Base-by-base conservation (phyloP, 2,888 invertebrate genomes). In the Ptychoptera albimana region DNA sequence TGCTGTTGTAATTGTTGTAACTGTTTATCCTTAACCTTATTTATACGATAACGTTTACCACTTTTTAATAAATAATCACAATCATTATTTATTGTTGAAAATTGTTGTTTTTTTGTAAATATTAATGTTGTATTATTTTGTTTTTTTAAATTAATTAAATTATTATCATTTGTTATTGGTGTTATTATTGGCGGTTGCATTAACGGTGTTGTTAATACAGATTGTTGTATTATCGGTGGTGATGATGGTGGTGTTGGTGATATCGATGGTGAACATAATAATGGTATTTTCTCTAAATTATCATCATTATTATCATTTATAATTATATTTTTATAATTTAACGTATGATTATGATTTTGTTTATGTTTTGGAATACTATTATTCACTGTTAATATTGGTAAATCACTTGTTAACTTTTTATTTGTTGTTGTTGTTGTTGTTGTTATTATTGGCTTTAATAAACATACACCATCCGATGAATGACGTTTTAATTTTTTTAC, bases 81-180 rank as follows among this genome's bases (percentile, higher is more conserved):
- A 40, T 23, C 7, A 23, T 23, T 5, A 23, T 23, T 11, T 11
- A 31, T 40, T n/a, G 9, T n/a, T n/a, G 34, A 8, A 6, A n/a
- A n/a, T 40, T 40, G 40, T 32, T 32, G 14, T 31, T 40, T 40
- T 14, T 40, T 40, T 40, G 40, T 32, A 32, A 15, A 31, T 30
- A 40, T 32, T 31, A 31, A 30, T 31, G 31, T 31, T 8, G 30
- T 31, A 40, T 31, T 11, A 11, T 31, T 34, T 16, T 31, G 14
- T 10, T 40, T 31, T 40, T 40, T 14, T 40, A 10, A 31, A 13
- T 32, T 32, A 10, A n/a, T 14, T 23, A 23, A 23, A 23, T 23
- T 23, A 23, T 23, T 7, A 23, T 23, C n/a, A n/a, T n/a, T n/a
- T n/a, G n/a, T n/a, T n/a, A 8, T 11, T 29, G 3, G 14, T 10